These are phyloP conservation scores for Sciurus carolinensis DNA, from an alignment of 2,797 vertebrate species.

Conservation along the genomic window DNA sequence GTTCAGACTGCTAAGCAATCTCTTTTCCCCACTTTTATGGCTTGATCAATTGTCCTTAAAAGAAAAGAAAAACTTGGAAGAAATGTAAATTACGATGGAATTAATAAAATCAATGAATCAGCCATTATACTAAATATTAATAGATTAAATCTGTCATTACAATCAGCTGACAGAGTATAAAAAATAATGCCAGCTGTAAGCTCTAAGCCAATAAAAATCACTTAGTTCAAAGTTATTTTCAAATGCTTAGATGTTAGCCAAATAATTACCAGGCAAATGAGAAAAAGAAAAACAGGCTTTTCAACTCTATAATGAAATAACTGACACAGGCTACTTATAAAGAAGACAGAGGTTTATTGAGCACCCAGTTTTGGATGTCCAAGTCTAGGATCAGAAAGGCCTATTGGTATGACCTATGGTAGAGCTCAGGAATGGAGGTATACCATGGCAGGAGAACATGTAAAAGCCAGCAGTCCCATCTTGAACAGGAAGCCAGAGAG, in stretches of 20 bases:
- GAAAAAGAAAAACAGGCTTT: background rate
- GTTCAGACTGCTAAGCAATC: background rate
- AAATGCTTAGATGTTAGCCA: background rate
- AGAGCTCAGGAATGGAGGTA: background rate
- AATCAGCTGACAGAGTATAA: background rate
- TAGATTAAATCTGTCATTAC: constrained; percentile 7
- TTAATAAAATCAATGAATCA: background rate
- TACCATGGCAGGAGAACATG: background rate
- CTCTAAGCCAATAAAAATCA: background rate
- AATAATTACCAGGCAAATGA: background rate
- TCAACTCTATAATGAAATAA: background rate
- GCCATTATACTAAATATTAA: constrained; percentile 8
- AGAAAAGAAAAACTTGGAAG: no score
- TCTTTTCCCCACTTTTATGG: background rate
- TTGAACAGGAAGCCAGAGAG: background rate
- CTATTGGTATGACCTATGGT: background rate
- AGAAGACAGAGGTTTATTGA: background rate
- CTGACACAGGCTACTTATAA: background rate
- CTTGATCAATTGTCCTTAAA: background rate
- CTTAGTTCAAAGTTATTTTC: background rate
- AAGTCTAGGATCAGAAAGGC: background rate
- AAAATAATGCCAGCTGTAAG: background rate
- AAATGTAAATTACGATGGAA: constrained; percentile 5
- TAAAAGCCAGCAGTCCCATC: background rate
- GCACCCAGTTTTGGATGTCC: background rate